phyloP scores from a whole-genome alignment of 2,888 invertebrate genomes.

The Drosophila prostipennis region DNA sequence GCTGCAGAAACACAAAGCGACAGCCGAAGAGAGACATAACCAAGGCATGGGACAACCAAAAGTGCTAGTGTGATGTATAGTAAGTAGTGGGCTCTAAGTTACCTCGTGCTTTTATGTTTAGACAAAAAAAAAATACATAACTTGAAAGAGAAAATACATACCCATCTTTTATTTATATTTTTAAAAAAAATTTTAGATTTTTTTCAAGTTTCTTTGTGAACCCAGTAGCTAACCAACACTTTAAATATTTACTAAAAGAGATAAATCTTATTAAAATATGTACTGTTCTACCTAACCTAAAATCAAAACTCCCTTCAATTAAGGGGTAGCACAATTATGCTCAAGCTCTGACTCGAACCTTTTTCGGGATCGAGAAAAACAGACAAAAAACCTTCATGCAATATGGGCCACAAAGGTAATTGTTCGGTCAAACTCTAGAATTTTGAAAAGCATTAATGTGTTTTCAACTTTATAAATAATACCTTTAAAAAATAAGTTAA shows the following conservation, averaged over 20 bases:
- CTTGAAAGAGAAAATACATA: too few species aligned
- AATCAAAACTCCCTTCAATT: background rate
- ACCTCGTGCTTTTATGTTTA: background rate
- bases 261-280: too few species aligned
- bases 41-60: background rate
- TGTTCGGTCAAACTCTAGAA: background rate
- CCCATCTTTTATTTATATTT: too few species aligned
- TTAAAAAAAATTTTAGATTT: too few species aligned
- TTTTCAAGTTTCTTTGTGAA: too few species aligned
- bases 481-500: too few species aligned
- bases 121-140: too few species aligned
- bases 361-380: slow-evolving; percentile 3
- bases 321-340: slow-evolving; percentile 6
- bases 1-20: slow-evolving; percentile 32
- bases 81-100: background rate
- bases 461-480: too few species aligned
- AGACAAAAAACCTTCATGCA: background rate
- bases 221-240: too few species aligned
- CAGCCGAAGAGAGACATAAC: slow-evolving; percentile 30
- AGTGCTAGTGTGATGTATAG: background rate
- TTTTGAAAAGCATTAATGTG: too few species aligned
- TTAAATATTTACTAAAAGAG: too few species aligned
- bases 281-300: background rate
- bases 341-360: slow-evolving; percentile 8
- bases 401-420: slow-evolving; percentile 1